A percentile compares a stretch with the other conserved stretches of the same genome.
These are phyloP conservation scores for Euclidia mi DNA, from an alignment of 2,888 invertebrate genomes.

Conservation along the genomic window DNA sequence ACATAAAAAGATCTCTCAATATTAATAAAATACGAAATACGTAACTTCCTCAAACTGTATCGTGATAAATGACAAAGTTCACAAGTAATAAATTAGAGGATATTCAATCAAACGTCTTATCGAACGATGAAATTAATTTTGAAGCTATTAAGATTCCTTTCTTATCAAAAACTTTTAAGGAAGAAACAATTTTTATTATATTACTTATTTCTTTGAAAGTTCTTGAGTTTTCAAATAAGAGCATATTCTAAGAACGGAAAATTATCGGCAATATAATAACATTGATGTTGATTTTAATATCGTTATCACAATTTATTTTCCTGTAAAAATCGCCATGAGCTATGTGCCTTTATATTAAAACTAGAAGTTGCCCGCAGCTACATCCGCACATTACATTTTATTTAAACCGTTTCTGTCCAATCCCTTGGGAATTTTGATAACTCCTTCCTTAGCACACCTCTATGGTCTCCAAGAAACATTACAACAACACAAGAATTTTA, in stretches of 20 bases:
- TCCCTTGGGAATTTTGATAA: too few relatives aligned
- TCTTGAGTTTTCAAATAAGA: neutral
- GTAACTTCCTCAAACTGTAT: neutral
- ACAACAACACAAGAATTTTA: too few relatives aligned
- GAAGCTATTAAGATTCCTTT: conserved; percentile 24
- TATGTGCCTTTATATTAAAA: too few relatives aligned
- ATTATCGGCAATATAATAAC: neutral
- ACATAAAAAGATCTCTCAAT: too few relatives aligned
- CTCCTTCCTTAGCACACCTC: too few relatives aligned
- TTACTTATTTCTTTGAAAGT: neutral
- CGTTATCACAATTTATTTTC: too few relatives aligned
- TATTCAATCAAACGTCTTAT: conserved; percentile 26
- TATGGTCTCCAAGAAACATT: too few relatives aligned
- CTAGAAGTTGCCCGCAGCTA: too few relatives aligned
- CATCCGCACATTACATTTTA: too few relatives aligned
- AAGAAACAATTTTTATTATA: conserved; percentile 7
- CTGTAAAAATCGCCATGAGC: too few relatives aligned
- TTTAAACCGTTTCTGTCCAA: too few relatives aligned
- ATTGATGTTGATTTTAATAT: neutral
- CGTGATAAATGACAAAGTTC: conserved; percentile 7
- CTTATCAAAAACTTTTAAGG: conserved; percentile 5
- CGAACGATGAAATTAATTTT: conserved; percentile 35
- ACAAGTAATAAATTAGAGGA: conserved; percentile 22
- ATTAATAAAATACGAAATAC: too few relatives aligned
- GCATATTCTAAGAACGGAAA: neutral